phyloP scores from a whole-genome alignment of 2,113 vertebrate species.

The Cardinalis cardinalis region DNA sequence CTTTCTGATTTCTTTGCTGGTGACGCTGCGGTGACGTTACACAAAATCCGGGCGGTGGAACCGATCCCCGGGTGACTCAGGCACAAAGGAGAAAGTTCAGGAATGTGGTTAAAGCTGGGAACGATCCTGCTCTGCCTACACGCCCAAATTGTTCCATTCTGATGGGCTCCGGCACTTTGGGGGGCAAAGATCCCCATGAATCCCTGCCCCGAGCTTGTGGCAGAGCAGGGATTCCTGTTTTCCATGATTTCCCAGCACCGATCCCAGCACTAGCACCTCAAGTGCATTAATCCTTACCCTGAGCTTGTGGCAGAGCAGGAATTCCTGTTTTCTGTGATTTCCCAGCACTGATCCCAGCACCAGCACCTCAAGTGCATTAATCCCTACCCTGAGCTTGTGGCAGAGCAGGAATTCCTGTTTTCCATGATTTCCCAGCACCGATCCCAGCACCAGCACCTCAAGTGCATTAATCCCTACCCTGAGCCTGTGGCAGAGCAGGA shows the following conservation, averaged over 20 bases:
- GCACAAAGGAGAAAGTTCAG: not conserved
- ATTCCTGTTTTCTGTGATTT: not conserved
- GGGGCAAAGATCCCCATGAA: not conserved
- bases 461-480: not conserved
- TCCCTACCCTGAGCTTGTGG: not conserved
- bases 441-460: not conserved
- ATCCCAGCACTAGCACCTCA: not conserved
- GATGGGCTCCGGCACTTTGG: no score
- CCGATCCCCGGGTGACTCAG: not conserved
- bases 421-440: no score
- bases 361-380: not conserved
- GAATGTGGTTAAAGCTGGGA: not conserved
- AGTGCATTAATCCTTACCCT: not conserved
- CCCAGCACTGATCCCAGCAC: not conserved
- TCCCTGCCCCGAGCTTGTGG: not conserved
- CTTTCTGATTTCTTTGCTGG: not conserved
- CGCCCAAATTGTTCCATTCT: fast-evolving
- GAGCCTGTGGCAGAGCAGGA: not conserved
- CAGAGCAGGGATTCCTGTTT: not conserved
- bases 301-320: not conserved
- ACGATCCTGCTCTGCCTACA: not conserved
- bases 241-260: not conserved
- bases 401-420: no score
- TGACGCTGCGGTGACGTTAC: fast-evolving
- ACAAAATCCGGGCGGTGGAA: not conserved